Evolutionary conservation across 2,888 invertebrate genomes (phyloP), one percentile per base, ranked within the genome.

Genomic region (Bellardia bayeri): DNA sequence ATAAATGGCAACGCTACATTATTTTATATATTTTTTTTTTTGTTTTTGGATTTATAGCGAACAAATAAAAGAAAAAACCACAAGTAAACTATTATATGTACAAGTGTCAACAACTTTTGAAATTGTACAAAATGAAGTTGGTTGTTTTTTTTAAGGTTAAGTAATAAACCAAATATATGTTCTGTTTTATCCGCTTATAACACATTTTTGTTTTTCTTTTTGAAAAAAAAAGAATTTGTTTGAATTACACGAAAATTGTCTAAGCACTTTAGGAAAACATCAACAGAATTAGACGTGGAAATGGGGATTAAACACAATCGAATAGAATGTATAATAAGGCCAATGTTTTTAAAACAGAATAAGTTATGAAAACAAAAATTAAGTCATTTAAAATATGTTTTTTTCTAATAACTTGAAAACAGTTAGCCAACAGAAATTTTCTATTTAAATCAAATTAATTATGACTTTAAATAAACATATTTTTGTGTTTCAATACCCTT

Each of bases 1-100:
- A 56, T 85, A 75, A 64, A 64, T 75, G 81, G 71, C 71, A 81
- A 61, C 66, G 64, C 42, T 64, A 69, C 71, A 81, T 69, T 40
- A 45, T 45, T 11, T n/a, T 30, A 14, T 51, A n/a, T 68, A n/a
- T 81, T 45, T 54, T 45, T 23, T n/a, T 9, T 61, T 23, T 68
- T 5, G 37, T 45, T n/a, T 61, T 8, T 61, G 7, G 2, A 56
- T 78, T 79, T 79, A 23, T 33, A 42, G 16, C 14, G 23, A 23
- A 23, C 23, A 23, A 23, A 54, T 42, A 56, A 11, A 23, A 61
- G 23, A 14, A 56, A 66, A 58, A 4, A 30, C n/a, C 30, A 30
- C 1, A 56, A 69, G 45, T 23, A 33, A 45, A 66, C 37, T 72
- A 11, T 8, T 51, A 6, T 37, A n/a, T n/a, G n/a, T n/a, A 63